These are phyloP conservation scores for Syrrhaptes paradoxus DNA, from an alignment of 2,113 vertebrate species.

Conservation along the genomic window DNA sequence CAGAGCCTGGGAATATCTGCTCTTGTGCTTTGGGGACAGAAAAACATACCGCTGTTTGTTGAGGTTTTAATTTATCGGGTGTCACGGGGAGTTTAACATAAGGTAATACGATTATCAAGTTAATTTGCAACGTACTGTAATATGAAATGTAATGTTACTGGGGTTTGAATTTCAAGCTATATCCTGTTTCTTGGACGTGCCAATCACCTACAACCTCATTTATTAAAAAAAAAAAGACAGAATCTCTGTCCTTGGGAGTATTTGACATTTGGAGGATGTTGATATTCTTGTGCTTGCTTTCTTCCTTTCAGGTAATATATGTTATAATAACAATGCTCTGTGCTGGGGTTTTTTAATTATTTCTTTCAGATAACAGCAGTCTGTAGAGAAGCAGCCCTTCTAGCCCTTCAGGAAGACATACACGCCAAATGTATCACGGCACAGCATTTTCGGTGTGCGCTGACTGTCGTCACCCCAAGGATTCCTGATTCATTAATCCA, in stretches of 20 bases:
- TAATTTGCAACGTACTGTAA: neutral
- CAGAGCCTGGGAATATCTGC: conserved; percentile 47
- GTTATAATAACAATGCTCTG: neutral
- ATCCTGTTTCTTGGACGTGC: neutral
- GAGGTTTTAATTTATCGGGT: conserved; percentile 38
- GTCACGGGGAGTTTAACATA: neutral
- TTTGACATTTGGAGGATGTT: neutral
- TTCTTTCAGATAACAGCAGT: conserved; percentile 88
- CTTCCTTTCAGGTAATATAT: neutral
- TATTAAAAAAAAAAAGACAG: neutral
- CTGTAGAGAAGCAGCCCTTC: conserved; percentile 92
- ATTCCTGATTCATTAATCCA: conserved; percentile 87
- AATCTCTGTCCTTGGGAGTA: neutral
- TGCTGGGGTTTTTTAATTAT: neutral
- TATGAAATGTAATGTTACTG: neutral
- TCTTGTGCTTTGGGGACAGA: neutral
- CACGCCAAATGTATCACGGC: conserved; percentile 73
- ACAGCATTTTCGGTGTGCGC: conserved; percentile 84
- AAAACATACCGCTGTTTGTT: neutral
- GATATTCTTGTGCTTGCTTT: neutral
- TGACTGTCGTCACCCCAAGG: conserved; percentile 84
- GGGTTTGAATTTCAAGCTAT: neutral
- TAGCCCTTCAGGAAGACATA: conserved; percentile 93
- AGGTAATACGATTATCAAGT: conserved; percentile 12
- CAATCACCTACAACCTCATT: neutral